Evolutionary conservation across 2,888 invertebrate genomes (phyloP).

Genomic region (Tachystola acroxantha): DNA sequence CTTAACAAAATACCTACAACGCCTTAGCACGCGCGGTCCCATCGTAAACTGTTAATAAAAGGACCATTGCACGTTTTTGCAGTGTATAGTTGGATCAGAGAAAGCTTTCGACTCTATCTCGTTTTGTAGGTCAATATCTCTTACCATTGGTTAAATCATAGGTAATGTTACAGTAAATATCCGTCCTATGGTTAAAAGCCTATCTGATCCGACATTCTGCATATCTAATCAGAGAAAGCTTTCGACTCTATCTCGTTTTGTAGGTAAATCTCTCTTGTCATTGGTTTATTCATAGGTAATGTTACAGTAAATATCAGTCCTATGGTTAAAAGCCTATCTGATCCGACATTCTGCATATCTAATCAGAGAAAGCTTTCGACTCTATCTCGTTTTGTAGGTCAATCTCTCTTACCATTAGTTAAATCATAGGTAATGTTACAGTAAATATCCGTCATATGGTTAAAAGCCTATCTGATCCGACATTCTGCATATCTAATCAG

Average conservation of each 20-base stretch:
- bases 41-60: slow-evolving; percentile 41
- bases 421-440: no score
- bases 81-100: slow-evolving; percentile 26
- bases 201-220: no score
- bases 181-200: no score
- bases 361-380: slow-evolving; percentile 34
- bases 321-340: no score
- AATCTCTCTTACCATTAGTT: neutral
- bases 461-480: no score
- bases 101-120: slow-evolving; percentile 28
- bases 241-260: neutral
- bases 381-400: neutral
- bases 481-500: no score
- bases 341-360: no score
- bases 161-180: no score
- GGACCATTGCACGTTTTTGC: slow-evolving; percentile 31
- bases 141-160: neutral
- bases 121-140: neutral
- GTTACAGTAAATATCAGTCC: no score
- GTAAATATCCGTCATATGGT: no score
- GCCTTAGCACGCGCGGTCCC: slow-evolving; percentile 25
- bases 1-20: slow-evolving; percentile 15
- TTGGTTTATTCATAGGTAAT: no score
- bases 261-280: no score
- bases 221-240: neutral